These are phyloP conservation scores for Pristiophorus japonicus DNA, from an alignment of 2,113 vertebrate species.

Conservation along the genomic window DNA sequence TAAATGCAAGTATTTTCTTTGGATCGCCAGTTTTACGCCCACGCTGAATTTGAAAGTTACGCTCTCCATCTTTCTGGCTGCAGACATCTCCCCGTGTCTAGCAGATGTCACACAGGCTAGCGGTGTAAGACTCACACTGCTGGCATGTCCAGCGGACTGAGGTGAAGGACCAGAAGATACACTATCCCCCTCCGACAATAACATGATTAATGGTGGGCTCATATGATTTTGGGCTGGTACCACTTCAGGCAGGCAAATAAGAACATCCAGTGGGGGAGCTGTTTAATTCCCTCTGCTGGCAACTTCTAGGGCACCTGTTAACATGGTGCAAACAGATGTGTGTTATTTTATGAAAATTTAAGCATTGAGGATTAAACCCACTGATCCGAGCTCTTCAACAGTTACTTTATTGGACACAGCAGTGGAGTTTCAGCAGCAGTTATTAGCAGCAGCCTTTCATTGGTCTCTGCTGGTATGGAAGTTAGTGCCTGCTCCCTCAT, in stretches of 20 bases:
- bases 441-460: not conserved
- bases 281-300: not conserved
- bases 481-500: not conserved
- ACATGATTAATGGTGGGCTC: no score
- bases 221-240: no score
- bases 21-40: not conserved
- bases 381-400: not conserved
- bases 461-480: not conserved
- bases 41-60: not conserved
- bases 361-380: not conserved
- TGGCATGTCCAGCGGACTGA: not conserved
- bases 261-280: no score
- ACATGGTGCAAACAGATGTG: not conserved
- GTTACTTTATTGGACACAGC: not conserved
- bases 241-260: no score
- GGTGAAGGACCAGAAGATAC: not conserved
- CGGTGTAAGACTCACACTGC: no score
- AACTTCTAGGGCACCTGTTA: not conserved
- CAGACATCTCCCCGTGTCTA: not conserved
- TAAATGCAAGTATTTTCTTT: not conserved
- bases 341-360: not conserved
- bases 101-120: not conserved
- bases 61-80: not conserved
- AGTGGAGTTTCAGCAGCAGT: not conserved
- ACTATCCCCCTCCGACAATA: no score